Percentiles rank a stretch among this genome's conserved stretches.
Evolutionary conservation across 2,113 vertebrate species (phyloP).

Genomic region (Crotalus helleri): DNA sequence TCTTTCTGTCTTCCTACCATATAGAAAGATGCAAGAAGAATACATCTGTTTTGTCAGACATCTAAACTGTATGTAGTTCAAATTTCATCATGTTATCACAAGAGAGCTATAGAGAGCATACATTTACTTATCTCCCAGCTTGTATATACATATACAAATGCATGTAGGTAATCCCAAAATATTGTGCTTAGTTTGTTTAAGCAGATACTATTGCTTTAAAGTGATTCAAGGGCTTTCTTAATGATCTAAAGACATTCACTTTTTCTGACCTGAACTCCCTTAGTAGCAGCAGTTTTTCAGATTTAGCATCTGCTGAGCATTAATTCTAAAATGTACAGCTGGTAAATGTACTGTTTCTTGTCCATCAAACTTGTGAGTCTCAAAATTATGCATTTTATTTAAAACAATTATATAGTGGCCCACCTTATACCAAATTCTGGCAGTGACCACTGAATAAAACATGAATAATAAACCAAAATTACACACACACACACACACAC

Average conservation of each 20-base stretch:
- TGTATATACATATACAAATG: slow-evolving; percentile 34
- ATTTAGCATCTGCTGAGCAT: fast-evolving
- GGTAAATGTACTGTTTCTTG: slow-evolving; percentile 37
- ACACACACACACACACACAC: background rate
- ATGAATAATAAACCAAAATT: background rate
- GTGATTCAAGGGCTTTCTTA: slow-evolving; percentile 21
- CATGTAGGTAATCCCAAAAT: background rate
- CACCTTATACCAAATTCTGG: background rate
- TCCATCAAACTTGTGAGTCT: slow-evolving; percentile 31
- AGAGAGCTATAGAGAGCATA: background rate
- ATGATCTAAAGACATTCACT: slow-evolving; percentile 19
- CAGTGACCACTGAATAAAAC: background rate
- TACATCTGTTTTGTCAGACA: background rate
- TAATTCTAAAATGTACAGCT: slow-evolving; percentile 24
- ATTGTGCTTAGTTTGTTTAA: slow-evolving; percentile 7
- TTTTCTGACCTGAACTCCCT: background rate
- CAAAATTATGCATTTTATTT: slow-evolving; percentile 23
- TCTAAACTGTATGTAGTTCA: background rate
- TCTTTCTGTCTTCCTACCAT: background rate
- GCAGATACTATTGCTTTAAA: slow-evolving; percentile 19
- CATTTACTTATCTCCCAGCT: slow-evolving; percentile 41
- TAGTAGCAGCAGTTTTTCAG: slow-evolving; percentile 29
- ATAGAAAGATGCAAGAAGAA: background rate
- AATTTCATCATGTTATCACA: slow-evolving; percentile 38
- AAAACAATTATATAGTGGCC: background rate